Percentiles rank a stretch among this genome's conserved stretches.
These are phyloP conservation scores for Cataglyphis albicans DNA, from an alignment of 2,888 invertebrate genomes.

Conservation along the genomic window DNA sequence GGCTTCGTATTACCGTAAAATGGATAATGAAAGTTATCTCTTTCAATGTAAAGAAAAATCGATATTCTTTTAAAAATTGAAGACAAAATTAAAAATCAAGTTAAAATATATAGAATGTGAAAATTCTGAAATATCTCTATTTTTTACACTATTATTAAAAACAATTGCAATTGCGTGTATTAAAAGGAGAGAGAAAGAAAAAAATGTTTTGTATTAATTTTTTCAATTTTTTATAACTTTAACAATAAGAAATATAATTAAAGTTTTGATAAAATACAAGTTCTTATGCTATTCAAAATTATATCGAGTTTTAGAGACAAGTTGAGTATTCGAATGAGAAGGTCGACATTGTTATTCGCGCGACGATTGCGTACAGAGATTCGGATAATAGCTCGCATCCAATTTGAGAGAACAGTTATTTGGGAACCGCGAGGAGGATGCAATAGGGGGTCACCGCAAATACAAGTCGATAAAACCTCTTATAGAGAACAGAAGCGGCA, in stretches of 20 bases:
- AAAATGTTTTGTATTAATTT: background rate
- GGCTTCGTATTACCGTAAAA: conserved; percentile 31
- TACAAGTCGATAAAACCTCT: conserved; percentile 70
- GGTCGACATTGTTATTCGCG: background rate
- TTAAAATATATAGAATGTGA: background rate
- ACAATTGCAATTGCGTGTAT: background rate
- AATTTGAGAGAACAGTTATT: conserved; percentile 74
- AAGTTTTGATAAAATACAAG: background rate
- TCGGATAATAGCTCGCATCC: conserved; percentile 44
- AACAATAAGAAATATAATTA: background rate
- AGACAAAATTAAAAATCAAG: background rate
- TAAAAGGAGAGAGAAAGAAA: too few species aligned
- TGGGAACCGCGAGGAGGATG: conserved; percentile 59
- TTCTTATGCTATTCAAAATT: background rate
- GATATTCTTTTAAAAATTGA: background rate
- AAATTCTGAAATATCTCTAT: background rate
- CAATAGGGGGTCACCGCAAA: conserved; percentile 66
- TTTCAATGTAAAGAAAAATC: conserved; percentile 9
- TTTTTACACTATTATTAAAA: background rate
- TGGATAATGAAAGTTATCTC: conserved; percentile 45
- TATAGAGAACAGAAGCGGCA: conserved; percentile 33
- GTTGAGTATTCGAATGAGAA: background rate
- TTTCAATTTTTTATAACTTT: background rate
- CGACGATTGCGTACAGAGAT: background rate
- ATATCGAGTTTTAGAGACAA: background rate